Evolutionary conservation across 2,797 vertebrate genomes (phyloP).

Genomic region (Phalloptychus januarius): DNA sequence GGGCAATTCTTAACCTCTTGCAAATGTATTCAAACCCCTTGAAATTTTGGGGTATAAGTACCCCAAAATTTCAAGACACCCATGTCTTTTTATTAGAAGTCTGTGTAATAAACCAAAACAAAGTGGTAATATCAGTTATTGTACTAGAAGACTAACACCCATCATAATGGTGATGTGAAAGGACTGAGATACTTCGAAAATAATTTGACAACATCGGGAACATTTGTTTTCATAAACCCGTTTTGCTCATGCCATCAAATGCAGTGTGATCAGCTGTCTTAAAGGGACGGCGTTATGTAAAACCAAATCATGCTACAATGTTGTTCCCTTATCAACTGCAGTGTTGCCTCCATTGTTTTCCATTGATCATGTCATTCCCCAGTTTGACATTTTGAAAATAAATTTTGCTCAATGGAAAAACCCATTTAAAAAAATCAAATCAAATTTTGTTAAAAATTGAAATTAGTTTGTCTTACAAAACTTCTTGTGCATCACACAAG

Average conservation of each 20-base stretch:
- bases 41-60: too few species aligned
- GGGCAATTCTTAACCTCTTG: not conserved
- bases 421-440: too few species aligned
- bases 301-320: too few species aligned
- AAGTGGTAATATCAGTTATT: not conserved
- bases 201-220: not conserved
- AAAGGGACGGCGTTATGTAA: not conserved
- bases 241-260: not conserved
- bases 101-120: not conserved
- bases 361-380: too few species aligned
- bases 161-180: not conserved
- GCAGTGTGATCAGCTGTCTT: not conserved
- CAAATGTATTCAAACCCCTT: not conserved
- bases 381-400: too few species aligned
- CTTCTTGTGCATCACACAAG: too few species aligned
- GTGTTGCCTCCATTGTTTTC: too few species aligned
- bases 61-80: too few species aligned
- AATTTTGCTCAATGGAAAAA: too few species aligned
- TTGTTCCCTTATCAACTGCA: too few species aligned
- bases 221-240: not conserved
- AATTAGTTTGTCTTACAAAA: not conserved
- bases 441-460: too few species aligned
- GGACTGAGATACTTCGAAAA: not conserved
- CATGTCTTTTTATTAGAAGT: not conserved
- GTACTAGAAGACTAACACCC: not conserved